A percentile compares a stretch with the other conserved stretches of the same genome.
Conservation (phyloP, 2,113 vertebrate species). For the Heterotilapia buettikoferi region DNA sequence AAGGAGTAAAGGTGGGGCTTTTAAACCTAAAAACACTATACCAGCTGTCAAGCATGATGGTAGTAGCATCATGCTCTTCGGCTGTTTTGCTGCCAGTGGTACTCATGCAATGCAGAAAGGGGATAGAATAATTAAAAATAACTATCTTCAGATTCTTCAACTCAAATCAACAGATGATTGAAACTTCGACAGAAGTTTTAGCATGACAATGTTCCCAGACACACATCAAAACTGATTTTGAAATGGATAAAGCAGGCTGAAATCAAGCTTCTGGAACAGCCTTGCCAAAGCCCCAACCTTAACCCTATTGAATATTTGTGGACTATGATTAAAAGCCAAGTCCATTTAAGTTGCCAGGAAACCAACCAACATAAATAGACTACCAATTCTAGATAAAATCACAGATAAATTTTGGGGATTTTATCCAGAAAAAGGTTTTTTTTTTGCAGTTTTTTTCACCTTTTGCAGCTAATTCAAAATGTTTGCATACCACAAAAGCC, state of each 20-base stretch:
- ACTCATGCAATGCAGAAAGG: neutral
- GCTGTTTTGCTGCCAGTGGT: neutral
- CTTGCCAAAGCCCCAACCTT: neutral
- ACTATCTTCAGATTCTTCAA: neutral
- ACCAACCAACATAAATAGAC: neutral
- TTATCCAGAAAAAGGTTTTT: rapidly evolving
- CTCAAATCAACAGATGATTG: neutral
- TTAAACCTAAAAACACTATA: neutral
- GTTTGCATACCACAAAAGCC: neutral
- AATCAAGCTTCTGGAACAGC: neutral
- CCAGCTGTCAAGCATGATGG: neutral
- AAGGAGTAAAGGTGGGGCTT: neutral
- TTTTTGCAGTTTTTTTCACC: neutral
- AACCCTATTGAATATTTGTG: neutral
- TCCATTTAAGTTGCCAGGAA: neutral
- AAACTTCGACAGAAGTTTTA: neutral
- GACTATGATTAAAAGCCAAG: neutral
- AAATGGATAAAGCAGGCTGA: neutral
- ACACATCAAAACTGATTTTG: neutral
- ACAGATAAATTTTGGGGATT: neutral
- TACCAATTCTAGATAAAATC: neutral
- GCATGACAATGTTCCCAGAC: neutral
- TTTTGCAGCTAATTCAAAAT: neutral
- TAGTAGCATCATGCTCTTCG: neutral
- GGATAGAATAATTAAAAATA: neutral